These are phyloP conservation scores for Acestrorhynchus altus DNA, from an alignment of 2,797 vertebrate genomes.

Conservation along the genomic window DNA sequence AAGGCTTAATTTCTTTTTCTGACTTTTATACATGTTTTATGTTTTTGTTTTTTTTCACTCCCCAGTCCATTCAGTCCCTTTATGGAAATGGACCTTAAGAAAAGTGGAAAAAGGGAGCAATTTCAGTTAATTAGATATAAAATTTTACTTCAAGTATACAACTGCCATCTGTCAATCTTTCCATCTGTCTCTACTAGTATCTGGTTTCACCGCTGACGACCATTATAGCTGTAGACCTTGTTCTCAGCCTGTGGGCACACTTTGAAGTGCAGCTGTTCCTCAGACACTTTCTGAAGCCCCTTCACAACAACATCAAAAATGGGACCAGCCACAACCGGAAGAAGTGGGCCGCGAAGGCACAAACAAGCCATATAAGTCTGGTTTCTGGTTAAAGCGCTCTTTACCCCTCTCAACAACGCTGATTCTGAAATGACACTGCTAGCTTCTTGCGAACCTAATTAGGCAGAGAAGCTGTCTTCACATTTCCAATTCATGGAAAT, in stretches of 20 bases:
- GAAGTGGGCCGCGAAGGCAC: slow-evolving; percentile 11
- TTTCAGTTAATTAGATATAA: too few relatives aligned
- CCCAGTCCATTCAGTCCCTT: too few relatives aligned
- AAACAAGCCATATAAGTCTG: slow-evolving; percentile 35
- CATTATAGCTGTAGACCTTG: background rate
- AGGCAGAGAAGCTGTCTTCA: slow-evolving; percentile 48
- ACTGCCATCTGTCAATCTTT: background rate
- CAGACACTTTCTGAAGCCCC: slow-evolving; percentile 6
- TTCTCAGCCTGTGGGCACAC: background rate
- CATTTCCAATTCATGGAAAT: slow-evolving; percentile 51
- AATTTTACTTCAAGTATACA: too few relatives aligned
- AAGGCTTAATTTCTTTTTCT: too few relatives aligned
- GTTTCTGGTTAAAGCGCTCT: slow-evolving; percentile 8
- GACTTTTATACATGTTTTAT: too few relatives aligned
- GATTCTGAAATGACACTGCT: slow-evolving; percentile 32
- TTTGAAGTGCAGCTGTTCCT: background rate
- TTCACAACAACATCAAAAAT: slow-evolving; percentile 11
- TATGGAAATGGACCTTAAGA: too few relatives aligned
- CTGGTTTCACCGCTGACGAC: background rate
- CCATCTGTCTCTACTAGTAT: slow-evolving; percentile 1
- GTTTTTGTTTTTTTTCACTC: too few relatives aligned
- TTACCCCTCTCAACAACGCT: slow-evolving; percentile 15
- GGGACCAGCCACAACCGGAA: slow-evolving; percentile 21
- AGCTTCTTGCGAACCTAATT: slow-evolving; percentile 57
- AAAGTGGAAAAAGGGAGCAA: too few relatives aligned